Evolutionary conservation across 2,113 vertebrate genomes (phyloP).

Genomic region (Zosterops hypoxanthus): DNA sequence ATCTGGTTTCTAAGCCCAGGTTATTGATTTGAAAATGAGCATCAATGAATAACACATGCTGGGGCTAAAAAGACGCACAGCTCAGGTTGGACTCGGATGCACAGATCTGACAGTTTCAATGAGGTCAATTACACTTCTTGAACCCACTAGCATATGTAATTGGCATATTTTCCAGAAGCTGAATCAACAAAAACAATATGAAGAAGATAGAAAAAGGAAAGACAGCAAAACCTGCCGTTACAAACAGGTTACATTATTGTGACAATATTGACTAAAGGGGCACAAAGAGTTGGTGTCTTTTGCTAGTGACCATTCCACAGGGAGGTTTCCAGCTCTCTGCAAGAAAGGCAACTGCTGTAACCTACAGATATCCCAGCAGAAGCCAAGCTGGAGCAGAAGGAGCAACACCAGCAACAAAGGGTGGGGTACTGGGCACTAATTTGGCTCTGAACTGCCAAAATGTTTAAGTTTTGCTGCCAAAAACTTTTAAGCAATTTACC

Average conservation of each 20-base stretch:
- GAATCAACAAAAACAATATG: background rate
- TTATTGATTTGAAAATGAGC: background rate
- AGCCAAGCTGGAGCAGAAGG: background rate
- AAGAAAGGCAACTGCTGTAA: background rate
- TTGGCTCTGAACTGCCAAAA: background rate
- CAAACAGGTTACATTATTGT: background rate
- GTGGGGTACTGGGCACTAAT: background rate
- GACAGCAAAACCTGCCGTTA: background rate
- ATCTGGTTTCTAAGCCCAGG: conserved; percentile 2
- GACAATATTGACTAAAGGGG: background rate
- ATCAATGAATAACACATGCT: background rate
- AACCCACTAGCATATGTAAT: background rate
- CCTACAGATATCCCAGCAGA: background rate
- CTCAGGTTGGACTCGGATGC: background rate
- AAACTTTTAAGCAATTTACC: background rate
- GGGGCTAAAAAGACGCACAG: background rate
- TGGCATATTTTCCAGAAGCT: conserved; percentile 11
- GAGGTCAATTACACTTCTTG: background rate
- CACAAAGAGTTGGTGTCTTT: background rate
- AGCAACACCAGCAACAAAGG: background rate
- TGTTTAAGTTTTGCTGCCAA: background rate
- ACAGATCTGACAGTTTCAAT: background rate
- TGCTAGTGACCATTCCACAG: background rate
- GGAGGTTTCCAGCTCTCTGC: background rate
- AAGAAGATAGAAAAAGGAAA: background rate